A percentile compares a stretch with the other conserved stretches of the same genome.
Evolutionary conservation across 2,113 vertebrate species (phyloP).

Genomic region (Solenodon paradoxus): DNA sequence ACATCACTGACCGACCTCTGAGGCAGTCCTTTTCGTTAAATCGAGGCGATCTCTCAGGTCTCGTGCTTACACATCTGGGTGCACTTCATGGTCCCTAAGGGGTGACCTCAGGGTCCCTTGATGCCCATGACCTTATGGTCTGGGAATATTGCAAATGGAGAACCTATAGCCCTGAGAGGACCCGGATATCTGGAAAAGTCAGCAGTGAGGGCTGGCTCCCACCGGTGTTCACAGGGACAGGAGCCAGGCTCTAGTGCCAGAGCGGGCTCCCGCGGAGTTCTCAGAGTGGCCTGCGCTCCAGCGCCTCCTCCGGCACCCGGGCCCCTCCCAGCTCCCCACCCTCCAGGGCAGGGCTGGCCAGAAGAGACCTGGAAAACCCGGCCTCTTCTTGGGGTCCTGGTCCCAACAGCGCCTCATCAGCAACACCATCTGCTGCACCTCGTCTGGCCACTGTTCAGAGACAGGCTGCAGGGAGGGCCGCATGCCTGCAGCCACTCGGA

Average conservation of each 20-base stretch:
- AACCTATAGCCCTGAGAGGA: neutral
- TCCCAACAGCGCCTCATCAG: constrained; percentile 90
- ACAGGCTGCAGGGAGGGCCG: constrained; percentile 83
- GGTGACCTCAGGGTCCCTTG: neutral
- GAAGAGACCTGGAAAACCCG: constrained; percentile 78
- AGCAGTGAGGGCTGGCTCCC: no score
- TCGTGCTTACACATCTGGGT: neutral
- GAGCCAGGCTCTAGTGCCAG: no score
- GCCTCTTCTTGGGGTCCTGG: constrained; percentile 85
- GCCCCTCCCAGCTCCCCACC: neutral
- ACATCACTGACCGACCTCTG: neutral
- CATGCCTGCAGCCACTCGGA: constrained; percentile 85
- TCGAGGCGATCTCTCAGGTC: neutral
- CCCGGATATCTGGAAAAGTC: neutral
- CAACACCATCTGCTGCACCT: constrained; percentile 85
- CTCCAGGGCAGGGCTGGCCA: neutral
- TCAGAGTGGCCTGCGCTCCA: neutral
- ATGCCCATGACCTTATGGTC: neutral
- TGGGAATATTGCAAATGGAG: neutral
- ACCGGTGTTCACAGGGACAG: no score
- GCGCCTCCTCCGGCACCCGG: rapidly evolving
- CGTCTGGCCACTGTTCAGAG: constrained; percentile 81
- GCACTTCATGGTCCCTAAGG: neutral
- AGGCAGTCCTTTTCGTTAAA: neutral
- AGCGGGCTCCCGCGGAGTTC: no score